A percentile compares a stretch with the other conserved stretches of the same genome.
These are phyloP conservation scores for Tenualosa ilisha DNA, from an alignment of 2,797 vertebrate species.

Conservation along the genomic window DNA sequence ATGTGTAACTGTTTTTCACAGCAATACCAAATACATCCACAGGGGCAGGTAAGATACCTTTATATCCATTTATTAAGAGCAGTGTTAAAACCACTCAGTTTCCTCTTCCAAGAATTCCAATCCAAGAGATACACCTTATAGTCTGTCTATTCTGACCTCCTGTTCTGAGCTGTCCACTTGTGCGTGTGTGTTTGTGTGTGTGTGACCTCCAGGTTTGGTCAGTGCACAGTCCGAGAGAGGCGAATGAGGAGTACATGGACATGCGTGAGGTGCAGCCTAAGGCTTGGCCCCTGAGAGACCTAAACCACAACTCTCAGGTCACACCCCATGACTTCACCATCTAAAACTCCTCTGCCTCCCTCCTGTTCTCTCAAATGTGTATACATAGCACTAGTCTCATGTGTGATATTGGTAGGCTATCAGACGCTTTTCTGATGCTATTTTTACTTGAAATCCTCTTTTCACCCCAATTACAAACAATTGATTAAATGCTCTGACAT, in stretches of 20 bases:
- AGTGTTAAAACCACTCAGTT: too few species aligned
- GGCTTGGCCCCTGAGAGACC: constrained; percentile 32
- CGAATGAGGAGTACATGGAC: constrained; percentile 48
- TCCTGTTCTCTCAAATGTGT: too few species aligned
- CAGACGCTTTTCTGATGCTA: too few species aligned
- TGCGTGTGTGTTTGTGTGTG: neutral
- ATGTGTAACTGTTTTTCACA: neutral
- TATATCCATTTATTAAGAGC: too few species aligned
- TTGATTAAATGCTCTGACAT: too few species aligned
- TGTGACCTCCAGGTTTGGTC: constrained; percentile 37
- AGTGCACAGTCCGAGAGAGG: constrained; percentile 24
- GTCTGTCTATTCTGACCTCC: too few species aligned
- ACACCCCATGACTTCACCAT: neutral
- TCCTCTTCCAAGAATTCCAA: too few species aligned
- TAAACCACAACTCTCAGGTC: constrained; percentile 47
- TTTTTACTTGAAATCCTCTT: too few species aligned
- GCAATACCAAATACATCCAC: neutral
- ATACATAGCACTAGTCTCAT: too few species aligned
- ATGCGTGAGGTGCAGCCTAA: constrained; percentile 48
- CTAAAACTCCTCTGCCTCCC: neutral
- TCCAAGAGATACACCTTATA: too few species aligned
- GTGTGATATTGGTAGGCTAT: too few species aligned
- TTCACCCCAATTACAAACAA: too few species aligned
- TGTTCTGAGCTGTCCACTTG: neutral
- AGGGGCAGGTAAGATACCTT: neutral